These are phyloP conservation scores for Mermis nigrescens DNA, from an alignment of 2,888 invertebrate genomes.

Conservation along the genomic window DNA sequence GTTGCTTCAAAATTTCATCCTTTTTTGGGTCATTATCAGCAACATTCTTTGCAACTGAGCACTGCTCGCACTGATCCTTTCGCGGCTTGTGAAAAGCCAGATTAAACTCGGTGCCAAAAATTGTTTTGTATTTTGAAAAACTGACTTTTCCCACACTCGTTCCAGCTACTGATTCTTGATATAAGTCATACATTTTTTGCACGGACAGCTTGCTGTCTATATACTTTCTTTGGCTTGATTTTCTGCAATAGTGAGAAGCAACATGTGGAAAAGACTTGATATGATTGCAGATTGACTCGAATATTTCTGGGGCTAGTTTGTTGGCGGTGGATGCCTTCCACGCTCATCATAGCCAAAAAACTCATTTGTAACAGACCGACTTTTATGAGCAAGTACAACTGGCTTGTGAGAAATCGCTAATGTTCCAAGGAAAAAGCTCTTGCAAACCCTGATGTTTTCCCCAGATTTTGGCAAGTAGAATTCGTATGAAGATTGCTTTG, in stretches of 20 bases:
- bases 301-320: slow-evolving; percentile 1
- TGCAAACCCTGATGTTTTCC: neutral
- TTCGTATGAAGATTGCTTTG: neutral
- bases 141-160: neutral
- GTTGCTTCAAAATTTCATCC: no score
- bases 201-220: neutral
- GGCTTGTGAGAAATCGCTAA: neutral
- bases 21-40: no score
- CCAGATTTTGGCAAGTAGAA: neutral
- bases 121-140: neutral
- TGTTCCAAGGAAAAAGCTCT: neutral
- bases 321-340: slow-evolving; percentile 3
- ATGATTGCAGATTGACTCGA: slow-evolving; percentile 3
- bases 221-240: neutral
- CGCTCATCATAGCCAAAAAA: slow-evolving; percentile 4
- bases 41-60: neutral
- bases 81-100: slow-evolving; percentile 6
- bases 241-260: slow-evolving; percentile 7
- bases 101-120: slow-evolving; percentile 10
- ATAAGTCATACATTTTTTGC: slow-evolving; percentile 10
- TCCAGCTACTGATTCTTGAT: no score
- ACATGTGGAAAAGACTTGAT: slow-evolving; percentile 9
- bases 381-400: neutral
- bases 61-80: slow-evolving; percentile 5
- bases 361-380: neutral